phyloP scores from a whole-genome alignment of 2,888 invertebrate genomes.

The Chrysolina haemoptera region DNA sequence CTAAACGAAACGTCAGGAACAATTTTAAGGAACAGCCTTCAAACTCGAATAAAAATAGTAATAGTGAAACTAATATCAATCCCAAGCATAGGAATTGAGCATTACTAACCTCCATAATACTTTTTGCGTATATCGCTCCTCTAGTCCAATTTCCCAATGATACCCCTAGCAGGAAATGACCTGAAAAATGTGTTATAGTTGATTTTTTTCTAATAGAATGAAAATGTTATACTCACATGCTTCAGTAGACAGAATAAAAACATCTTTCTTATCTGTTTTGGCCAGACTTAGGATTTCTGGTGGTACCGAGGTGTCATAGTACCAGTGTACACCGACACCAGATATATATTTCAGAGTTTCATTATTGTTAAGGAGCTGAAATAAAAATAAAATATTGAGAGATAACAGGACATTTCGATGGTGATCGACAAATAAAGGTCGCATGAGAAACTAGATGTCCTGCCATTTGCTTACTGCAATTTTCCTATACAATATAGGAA shows the following conservation, averaged over 20 bases:
- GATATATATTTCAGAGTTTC: constrained; percentile 73
- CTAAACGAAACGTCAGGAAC: too few species aligned
- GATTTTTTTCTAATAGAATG: neutral
- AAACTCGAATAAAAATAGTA: too few species aligned
- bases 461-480: too few species aligned
- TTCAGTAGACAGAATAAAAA: constrained; percentile 84
- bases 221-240: constrained; percentile 77
- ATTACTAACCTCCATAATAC: constrained; percentile 70
- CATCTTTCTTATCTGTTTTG: constrained; percentile 76
- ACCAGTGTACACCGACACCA: constrained; percentile 88
- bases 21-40: too few species aligned
- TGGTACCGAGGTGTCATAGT: constrained; percentile 76
- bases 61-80: too few species aligned
- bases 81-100: neutral
- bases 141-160: constrained; percentile 83
- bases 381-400: too few species aligned
- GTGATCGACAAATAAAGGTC: too few species aligned
- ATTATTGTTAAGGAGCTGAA: constrained; percentile 5
- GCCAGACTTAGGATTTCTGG: constrained; percentile 73
- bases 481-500: too few species aligned
- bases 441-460: too few species aligned
- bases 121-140: constrained; percentile 76
- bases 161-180: constrained; percentile 3
- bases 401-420: too few species aligned
- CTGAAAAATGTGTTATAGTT: neutral